Evolutionary conservation across 1,140 invertebrate genomes (phyloP).

Genomic region (Camponotus pennsylvanicus): DNA sequence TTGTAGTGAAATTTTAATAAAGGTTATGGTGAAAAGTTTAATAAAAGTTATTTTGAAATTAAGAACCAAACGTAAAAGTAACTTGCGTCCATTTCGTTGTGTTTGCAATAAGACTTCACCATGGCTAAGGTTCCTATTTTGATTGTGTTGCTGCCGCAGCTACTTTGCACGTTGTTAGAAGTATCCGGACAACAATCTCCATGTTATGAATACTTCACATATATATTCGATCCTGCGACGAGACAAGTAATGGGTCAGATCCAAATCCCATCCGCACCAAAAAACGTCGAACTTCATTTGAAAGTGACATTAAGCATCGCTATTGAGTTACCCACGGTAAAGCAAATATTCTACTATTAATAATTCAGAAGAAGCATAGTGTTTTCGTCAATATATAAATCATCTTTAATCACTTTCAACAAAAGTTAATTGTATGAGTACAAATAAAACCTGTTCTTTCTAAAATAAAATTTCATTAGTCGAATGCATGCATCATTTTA

Average conservation of each 20-base stretch:
- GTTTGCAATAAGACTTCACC: background rate
- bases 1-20: no score
- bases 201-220: slow-evolving; percentile 84
- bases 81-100: no score
- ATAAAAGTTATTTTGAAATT: no score
- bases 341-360: background rate
- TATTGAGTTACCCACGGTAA: slow-evolving; percentile 76
- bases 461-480: background rate
- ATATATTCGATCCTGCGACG: slow-evolving; percentile 77
- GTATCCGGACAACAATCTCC: slow-evolving; percentile 68
- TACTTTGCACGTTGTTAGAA: background rate
- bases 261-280: slow-evolving; percentile 75
- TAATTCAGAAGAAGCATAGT: background rate
- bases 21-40: no score
- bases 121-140: slow-evolving; percentile 54
- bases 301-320: slow-evolving; percentile 76
- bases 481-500: background rate
- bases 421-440: background rate
- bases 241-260: slow-evolving; percentile 80
- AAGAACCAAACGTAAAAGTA: no score
- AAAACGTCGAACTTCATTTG: slow-evolving; percentile 73
- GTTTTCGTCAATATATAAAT: background rate
- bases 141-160: slow-evolving; percentile 9
- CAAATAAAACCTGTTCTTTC: background rate
- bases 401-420: background rate